Evolutionary conservation across 1,140 invertebrate genomes (phyloP), one percentile per base, ranked within the genome.

Genomic region (Ceratitis capitata): DNA sequence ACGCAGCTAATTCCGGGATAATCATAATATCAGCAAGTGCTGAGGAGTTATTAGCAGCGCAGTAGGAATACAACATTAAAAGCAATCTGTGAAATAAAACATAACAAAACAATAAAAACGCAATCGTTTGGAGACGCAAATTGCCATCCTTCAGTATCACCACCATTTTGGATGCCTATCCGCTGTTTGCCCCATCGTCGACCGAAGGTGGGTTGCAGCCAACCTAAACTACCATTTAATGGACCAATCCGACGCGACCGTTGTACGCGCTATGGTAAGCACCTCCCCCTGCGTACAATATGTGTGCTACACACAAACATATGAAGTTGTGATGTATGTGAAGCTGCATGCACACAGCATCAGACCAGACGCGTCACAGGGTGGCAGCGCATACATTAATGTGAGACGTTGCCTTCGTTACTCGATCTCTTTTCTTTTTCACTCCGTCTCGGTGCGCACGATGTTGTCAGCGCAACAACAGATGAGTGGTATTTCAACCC

Each of bases 401-500:
- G n/a, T n/a, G n/a, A n/a, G 12, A 7, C 14, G 61, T 35, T 35
- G n/a, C 47, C 29, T 19, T n/a, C 29, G 23, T 49, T 29, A 29
- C 10, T 82, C 49, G 42, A 83, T 83, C 47, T 83, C 35, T 83
- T 83, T 53, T 83, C 47, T 83, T 83, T 83, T 83, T 83, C 82
- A 53, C 82, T 83, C 82, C 26, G 47, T 9, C 45, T 32, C n/a
- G 29, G n/a, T n/a, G 16, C 39, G 51, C 35, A 32, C 32, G 39
- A 9, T 78, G 69, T 78, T 83, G 82, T 35, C 45, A 83, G 51
- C n/a, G 45, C 47, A 23, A 56, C 82, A 51, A 32, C 69, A 45
- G 69, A 26, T 78, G 39, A n/a, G 69, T 78, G 69, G 69, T 45
- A 39, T 45, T 78, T 78, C 69, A 78, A 45, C 69, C 69, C 69